Evolutionary conservation across 2,888 invertebrate genomes (phyloP), one percentile per base, ranked within the genome.

Genomic region (Ormyrus thymus): DNA sequence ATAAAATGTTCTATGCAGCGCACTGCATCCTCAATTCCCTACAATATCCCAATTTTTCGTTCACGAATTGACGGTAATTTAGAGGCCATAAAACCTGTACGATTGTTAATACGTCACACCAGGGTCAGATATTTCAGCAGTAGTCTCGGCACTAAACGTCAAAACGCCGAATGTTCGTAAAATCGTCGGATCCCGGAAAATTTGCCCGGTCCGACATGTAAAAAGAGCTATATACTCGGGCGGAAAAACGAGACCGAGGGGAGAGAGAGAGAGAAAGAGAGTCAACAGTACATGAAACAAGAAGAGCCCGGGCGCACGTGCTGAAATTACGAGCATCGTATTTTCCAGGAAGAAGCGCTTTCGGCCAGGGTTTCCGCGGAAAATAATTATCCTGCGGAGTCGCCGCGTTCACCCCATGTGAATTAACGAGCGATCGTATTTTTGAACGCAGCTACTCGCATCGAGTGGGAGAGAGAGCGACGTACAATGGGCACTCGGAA

Each of bases 281-380:
- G 51, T 51, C 61, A 50, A 59, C 51, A 59, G 72, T 13, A 56
- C n/a, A 15, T 15, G 45, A 9, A 55, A 51, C 56, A 53, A 43
- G 53, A 59, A 43, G 53, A 59, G 56, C n/a, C 15, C 43, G 45
- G 10, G 55, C 48, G 43, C 73, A 74, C 80, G 76, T 76, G 76
- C 51, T 56, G 61, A 79, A 76, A 78, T 76, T 65, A 80, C 80
- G 80, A 73, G 65, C 48, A 11, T 78, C 55, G 59, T 62, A 68
- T 72, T 68, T 78, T 72, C 66, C 71, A 51, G 55, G 61, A 15
- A 62, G 55, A 56, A 61, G 69, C 53, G 68, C 65, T 13, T 29
- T 29, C 4, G 29, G 29, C 29, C 29, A 29, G 29, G 56, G 70
- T 69, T 69, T 69, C 72, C 72, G 62, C 62, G 72, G 76, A 79